phyloP scores from a whole-genome alignment of 2,797 vertebrate species.

The Rachycentron canadum region DNA sequence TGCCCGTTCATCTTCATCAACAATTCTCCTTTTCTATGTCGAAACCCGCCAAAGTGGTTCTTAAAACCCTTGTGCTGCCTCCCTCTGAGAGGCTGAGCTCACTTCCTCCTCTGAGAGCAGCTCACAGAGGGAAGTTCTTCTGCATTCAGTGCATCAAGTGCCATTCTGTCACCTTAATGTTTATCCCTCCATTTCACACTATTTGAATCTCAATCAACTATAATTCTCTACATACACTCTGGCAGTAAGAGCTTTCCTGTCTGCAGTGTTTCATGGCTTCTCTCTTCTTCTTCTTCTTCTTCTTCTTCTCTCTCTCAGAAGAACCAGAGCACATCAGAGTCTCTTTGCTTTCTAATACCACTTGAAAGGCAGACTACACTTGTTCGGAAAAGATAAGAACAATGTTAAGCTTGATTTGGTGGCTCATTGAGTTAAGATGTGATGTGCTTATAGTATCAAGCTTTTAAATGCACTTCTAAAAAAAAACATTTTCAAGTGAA shows the following conservation, averaged over 20 bases:
- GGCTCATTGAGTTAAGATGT: neutral
- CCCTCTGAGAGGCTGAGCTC: neutral
- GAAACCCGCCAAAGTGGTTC: constrained; percentile 3
- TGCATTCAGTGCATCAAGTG: constrained; percentile 10
- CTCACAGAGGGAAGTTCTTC: neutral
- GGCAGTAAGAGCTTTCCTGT: neutral
- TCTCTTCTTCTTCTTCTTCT: too few species aligned
- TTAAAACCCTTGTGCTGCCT: neutral
- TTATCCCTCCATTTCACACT: constrained; percentile 16
- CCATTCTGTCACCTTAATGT: constrained; percentile 5
- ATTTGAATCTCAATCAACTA: constrained; percentile 19
- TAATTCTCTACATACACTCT: constrained; percentile 5
- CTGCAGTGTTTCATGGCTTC: neutral
- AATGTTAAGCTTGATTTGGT: neutral
- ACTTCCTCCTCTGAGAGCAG: constrained; percentile 1
- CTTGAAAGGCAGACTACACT: neutral
- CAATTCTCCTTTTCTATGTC: constrained; percentile 2
- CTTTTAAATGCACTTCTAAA: neutral
- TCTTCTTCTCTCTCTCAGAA: neutral
- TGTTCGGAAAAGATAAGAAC: neutral
- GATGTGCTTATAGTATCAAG: neutral
- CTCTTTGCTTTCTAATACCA: neutral
- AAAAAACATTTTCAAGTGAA: too few species aligned
- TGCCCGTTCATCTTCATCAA: neutral
- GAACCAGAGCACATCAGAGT: neutral